Evolutionary conservation across 2,113 vertebrate species (phyloP).

Genomic region (Coregonus clupeaformis): DNA sequence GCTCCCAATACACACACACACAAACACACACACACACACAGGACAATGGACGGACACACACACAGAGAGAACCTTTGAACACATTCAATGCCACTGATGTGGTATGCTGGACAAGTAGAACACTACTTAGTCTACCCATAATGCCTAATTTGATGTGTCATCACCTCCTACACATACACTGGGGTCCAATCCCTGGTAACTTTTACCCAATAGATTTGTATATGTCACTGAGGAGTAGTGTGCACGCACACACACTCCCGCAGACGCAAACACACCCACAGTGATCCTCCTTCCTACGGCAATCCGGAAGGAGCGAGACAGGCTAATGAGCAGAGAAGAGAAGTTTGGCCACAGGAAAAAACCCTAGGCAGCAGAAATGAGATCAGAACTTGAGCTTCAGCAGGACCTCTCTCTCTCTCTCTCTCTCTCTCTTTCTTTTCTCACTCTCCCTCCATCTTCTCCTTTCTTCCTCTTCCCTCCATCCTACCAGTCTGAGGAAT

Average conservation of each 20-base stretch:
- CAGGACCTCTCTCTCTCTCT: conserved; percentile 24
- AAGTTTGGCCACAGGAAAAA: conserved; percentile 25
- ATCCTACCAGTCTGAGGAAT: conserved; percentile 25
- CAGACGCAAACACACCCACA: conserved; percentile 11
- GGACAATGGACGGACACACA: too few relatives aligned
- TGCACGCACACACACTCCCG: conserved; percentile 7
- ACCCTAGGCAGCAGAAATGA: conserved; percentile 43
- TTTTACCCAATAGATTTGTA: conserved; percentile 31
- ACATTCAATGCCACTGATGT: conserved; percentile 31
- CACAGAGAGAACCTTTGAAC: conserved; percentile 21
- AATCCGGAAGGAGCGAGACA: conserved; percentile 35
- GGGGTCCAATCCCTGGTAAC: conserved; percentile 28
- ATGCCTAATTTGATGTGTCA: conserved; percentile 52
- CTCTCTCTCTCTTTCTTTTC: conserved; percentile 11
- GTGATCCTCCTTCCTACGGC: conserved; percentile 1
- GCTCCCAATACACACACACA: not conserved
- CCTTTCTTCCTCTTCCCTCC: conserved; percentile 29
- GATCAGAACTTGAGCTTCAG: conserved; percentile 44
- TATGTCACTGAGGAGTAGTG: conserved; percentile 19
- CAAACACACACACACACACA: too few relatives aligned
- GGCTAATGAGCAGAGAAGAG: conserved; percentile 48
- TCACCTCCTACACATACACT: conserved; percentile 50
- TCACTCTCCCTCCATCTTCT: conserved; percentile 26
- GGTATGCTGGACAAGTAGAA: conserved; percentile 27
- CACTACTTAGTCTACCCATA: conserved; percentile 35